Conservation (phyloP, 2,113 vertebrate genomes). For the Coreoperca whiteheadi region DNA sequence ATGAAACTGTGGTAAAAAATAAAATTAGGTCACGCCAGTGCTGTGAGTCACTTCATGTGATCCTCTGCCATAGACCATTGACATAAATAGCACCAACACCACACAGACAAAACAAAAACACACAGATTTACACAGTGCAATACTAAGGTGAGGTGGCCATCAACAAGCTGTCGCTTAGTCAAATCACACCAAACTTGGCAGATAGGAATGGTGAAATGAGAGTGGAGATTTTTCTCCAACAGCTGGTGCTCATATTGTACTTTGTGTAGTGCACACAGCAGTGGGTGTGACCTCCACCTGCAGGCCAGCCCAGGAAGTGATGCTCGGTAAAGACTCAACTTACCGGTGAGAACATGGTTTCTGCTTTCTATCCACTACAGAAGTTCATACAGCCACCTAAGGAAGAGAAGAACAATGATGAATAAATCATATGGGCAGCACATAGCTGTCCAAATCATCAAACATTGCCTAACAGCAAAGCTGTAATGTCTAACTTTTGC, state of each 20-base stretch:
- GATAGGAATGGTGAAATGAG: constrained; percentile 24
- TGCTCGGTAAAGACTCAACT: constrained; percentile 52
- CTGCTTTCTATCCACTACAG: constrained; percentile 26
- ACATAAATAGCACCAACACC: constrained; percentile 58
- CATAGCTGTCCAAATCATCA: not conserved
- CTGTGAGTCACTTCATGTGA: constrained; percentile 53
- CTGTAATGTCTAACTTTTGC: not conserved
- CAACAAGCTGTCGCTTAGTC: constrained; percentile 38
- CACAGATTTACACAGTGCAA: constrained; percentile 17
- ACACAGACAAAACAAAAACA: constrained; percentile 48
- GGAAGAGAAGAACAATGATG: constrained; percentile 13
- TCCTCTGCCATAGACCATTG: constrained; percentile 36
- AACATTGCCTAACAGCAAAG: not conserved
- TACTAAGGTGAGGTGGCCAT: constrained; percentile 29
- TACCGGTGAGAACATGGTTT: constrained; percentile 34
- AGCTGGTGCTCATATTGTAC: constrained; percentile 9
- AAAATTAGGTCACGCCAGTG: constrained; percentile 45
- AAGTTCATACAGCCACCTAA: constrained; percentile 35
- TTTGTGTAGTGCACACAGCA: constrained; percentile 38
- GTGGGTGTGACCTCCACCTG: constrained; percentile 76
- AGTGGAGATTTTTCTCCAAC: constrained; percentile 21
- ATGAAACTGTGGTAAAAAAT: constrained; percentile 46
- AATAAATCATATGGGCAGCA: not conserved
- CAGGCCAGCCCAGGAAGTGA: constrained; percentile 75
- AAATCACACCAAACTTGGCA: constrained; percentile 43